Conservation (phyloP, 2,888 invertebrate genomes). For the Mycalesis mineus region DNA sequence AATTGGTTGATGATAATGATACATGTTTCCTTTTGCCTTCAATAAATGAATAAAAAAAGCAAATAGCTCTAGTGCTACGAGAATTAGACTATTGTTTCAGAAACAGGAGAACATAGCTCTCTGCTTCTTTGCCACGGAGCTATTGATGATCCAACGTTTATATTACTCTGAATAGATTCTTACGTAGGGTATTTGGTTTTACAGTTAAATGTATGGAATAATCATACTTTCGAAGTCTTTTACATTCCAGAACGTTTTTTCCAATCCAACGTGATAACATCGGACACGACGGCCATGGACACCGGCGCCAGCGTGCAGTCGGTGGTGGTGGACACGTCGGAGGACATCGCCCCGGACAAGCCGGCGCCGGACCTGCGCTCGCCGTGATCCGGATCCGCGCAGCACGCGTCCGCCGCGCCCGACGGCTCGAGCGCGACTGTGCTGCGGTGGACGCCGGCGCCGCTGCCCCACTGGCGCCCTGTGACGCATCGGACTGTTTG, state of each 20-base stretch:
- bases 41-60: too few species aligned
- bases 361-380: slow-evolving; percentile 66
- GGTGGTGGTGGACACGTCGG: slow-evolving; percentile 49
- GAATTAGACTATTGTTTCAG: too few species aligned
- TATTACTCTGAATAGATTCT: not conserved
- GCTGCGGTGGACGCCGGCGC: slow-evolving; percentile 69
- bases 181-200: not conserved
- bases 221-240: slow-evolving; percentile 33
- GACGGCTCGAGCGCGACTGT: slow-evolving; percentile 41
- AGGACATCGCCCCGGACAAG: slow-evolving; percentile 69
- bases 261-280: slow-evolving; percentile 78
- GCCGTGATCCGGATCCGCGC: slow-evolving; percentile 61
- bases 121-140: too few species aligned
- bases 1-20: too few species aligned
- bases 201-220: slow-evolving; percentile 20
- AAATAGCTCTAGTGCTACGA: too few species aligned
- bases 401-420: slow-evolving; percentile 30
- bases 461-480: slow-evolving; percentile 71
- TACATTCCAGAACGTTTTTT: slow-evolving; percentile 79
- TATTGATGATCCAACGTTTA: too few species aligned
- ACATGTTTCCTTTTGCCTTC: too few species aligned
- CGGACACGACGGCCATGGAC: slow-evolving; percentile 78
- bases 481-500: slow-evolving; percentile 60
- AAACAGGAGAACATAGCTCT: too few species aligned
- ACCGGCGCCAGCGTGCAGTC: slow-evolving; percentile 52